A percentile compares a stretch with the other conserved stretches of the same genome.
Conservation (phyloP, 2,113 vertebrate genomes). For the Meriones unguiculatus region DNA sequence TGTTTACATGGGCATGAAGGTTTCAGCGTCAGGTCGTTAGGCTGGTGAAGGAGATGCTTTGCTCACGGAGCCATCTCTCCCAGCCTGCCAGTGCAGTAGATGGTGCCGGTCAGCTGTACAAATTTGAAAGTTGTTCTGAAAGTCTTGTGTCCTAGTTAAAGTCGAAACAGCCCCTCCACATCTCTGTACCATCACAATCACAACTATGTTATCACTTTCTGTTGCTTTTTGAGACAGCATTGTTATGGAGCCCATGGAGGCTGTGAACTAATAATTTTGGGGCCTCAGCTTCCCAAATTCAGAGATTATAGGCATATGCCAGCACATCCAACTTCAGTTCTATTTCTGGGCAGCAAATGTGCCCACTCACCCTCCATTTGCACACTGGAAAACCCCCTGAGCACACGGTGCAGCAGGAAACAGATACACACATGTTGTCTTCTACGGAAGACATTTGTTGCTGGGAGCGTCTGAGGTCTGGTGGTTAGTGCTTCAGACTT, state of each 20-base stretch:
- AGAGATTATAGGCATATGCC: too few relatives aligned
- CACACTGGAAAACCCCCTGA: background rate
- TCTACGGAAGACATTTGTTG: background rate
- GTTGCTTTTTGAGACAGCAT: background rate
- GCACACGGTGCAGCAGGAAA: too few relatives aligned
- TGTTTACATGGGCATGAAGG: background rate
- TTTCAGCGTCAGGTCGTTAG: background rate
- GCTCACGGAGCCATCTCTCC: background rate
- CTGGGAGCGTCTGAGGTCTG: background rate
- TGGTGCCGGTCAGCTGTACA: background rate
- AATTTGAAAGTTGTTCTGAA: background rate
- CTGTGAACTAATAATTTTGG: background rate
- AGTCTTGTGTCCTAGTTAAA: background rate
- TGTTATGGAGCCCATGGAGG: background rate
- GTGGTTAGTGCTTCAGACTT: background rate
- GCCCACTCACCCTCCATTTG: too few relatives aligned
- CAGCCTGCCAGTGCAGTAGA: background rate
- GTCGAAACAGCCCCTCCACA: background rate
- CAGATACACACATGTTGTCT: rapidly evolving
- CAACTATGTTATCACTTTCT: background rate
- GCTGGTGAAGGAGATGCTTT: background rate
- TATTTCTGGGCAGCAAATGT: background rate
- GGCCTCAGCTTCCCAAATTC: background rate
- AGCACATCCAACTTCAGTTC: background rate
- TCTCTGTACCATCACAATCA: background rate